Base-by-base conservation (phyloP, 2,888 invertebrate genomes). In the Baccha elongata region DNA sequence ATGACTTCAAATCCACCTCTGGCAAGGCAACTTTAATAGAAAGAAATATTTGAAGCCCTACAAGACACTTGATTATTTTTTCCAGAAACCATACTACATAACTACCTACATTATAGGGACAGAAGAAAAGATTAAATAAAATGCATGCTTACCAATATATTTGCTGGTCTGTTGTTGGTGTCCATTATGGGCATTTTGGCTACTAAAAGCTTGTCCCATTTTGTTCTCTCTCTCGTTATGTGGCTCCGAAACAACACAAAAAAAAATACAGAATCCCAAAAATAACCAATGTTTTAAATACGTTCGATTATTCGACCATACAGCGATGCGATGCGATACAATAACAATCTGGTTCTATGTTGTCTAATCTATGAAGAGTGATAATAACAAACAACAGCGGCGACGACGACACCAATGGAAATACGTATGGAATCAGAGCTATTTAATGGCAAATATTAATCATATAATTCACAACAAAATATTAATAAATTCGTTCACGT, bases 131-230 rank as follows among this genome's bases (percentile, higher is more conserved):
- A 35, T 6, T n/a, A n/a, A 48, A 35, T 3, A 23, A 48, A 48
- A 21, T 55, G 21, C 8, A 32, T 62, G 50, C 86, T 86, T 86
- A 86, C 86, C 86, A 69, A 85, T 75, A 80, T 86, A 86, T 79
- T 86, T 86, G 85, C 86, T 86, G 42, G 85, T 85, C n/a, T 68
- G 69, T 55, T 83, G 85, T 40, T 85, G 84, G 32, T 85, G 78
- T 58, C 84, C 84, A 71, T 86, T 85, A 15, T 85, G 73, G 50
- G 85, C 79, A 64, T 86, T 85, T 64, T 81, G 84, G 67, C 85
- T 86, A 32, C 86, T 84, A 75, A 86, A 86, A 76, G 85, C 85
- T 58, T 86, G 86, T 13, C 86, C 86, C 86, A 86, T 86, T 80
- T 78, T 85, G 44, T 13, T 42, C 21, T 60, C 21, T 42, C 8